These are phyloP conservation scores for Anthoscopus minutus DNA, from an alignment of 2,113 vertebrate species.

Conservation along the genomic window DNA sequence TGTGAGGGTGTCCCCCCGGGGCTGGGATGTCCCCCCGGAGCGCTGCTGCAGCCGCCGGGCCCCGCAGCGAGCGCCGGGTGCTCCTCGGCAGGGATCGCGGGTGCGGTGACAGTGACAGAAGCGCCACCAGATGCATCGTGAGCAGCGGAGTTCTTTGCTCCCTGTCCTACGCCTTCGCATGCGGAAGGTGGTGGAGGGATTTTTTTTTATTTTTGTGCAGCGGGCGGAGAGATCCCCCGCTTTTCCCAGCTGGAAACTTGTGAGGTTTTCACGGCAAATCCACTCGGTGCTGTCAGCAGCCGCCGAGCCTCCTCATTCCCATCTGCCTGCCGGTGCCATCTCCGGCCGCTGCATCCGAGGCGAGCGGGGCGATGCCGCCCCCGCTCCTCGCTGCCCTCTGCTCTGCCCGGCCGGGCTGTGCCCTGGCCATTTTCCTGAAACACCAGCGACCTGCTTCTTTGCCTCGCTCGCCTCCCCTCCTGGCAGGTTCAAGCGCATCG, in stretches of 20 bases:
- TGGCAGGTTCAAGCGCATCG: background rate
- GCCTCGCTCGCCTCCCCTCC: background rate
- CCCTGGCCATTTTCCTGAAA: rapidly evolving
- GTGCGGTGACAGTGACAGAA: background rate
- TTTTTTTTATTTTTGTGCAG: slow-evolving; percentile 13
- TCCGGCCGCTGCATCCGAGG: background rate
- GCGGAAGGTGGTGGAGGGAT: slow-evolving; percentile 23
- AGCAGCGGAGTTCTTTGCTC: slow-evolving; percentile 23
- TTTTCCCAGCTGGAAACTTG: slow-evolving; percentile 19
- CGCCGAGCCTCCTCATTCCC: background rate
- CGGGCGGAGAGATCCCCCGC: slow-evolving; percentile 16
- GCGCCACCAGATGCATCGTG: slow-evolving; percentile 2
- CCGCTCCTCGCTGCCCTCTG: background rate
- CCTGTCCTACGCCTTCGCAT: slow-evolving; percentile 13
- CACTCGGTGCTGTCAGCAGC: background rate
- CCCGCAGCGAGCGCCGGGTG: background rate
- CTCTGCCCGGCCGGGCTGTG: background rate
- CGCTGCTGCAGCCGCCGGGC: background rate
- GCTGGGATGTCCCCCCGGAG: too few species aligned
- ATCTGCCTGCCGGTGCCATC: background rate
- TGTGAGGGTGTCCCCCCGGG: too few species aligned
- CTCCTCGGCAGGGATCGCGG: background rate
- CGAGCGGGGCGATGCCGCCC: background rate
- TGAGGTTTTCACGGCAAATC: background rate
- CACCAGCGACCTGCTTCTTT: rapidly evolving